Conservation (phyloP, 2,797 vertebrate species). For the Helostoma temminkii region DNA sequence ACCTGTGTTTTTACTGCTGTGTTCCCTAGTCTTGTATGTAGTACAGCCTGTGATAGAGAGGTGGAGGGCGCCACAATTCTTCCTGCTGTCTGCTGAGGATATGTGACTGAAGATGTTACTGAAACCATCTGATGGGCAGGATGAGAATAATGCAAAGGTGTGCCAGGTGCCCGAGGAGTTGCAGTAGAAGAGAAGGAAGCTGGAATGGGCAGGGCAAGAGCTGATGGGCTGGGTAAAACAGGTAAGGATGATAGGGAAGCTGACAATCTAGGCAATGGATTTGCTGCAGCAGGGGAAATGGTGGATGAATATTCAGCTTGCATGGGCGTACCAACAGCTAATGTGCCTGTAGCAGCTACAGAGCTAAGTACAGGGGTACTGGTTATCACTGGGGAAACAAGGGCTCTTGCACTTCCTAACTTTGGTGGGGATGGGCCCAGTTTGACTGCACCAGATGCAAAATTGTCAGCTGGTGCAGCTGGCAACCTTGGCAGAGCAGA, state of each 20-base stretch:
- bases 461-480: slow-evolving; percentile 30
- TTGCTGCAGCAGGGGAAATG: slow-evolving; percentile 32
- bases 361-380: slow-evolving; percentile 41
- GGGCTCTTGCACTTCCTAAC: slow-evolving; percentile 39
- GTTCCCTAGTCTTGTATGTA: slow-evolving; percentile 53
- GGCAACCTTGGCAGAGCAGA: slow-evolving; percentile 56
- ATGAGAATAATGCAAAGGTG: slow-evolving; percentile 48
- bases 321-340: slow-evolving; percentile 30
- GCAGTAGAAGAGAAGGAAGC: slow-evolving; percentile 28
- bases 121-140: slow-evolving; percentile 56
- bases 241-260: slow-evolving; percentile 48
- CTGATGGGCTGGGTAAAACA: slow-evolving; percentile 40
- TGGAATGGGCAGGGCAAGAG: slow-evolving; percentile 24
- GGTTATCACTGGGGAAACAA: slow-evolving; percentile 51
- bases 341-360: slow-evolving; percentile 30
- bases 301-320: slow-evolving; percentile 47
- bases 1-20: slow-evolving; percentile 54
- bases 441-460: slow-evolving; percentile 48
- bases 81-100: slow-evolving; percentile 50
- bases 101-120: slow-evolving; percentile 29
- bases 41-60: slow-evolving; percentile 48
- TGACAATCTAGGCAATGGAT: slow-evolving; percentile 45
- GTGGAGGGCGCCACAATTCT: slow-evolving; percentile 49
- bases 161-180: slow-evolving; percentile 34
- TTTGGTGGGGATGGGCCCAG: slow-evolving; percentile 47